Conservation (phyloP, 2,113 vertebrate species). For the Syrrhaptes paradoxus region DNA sequence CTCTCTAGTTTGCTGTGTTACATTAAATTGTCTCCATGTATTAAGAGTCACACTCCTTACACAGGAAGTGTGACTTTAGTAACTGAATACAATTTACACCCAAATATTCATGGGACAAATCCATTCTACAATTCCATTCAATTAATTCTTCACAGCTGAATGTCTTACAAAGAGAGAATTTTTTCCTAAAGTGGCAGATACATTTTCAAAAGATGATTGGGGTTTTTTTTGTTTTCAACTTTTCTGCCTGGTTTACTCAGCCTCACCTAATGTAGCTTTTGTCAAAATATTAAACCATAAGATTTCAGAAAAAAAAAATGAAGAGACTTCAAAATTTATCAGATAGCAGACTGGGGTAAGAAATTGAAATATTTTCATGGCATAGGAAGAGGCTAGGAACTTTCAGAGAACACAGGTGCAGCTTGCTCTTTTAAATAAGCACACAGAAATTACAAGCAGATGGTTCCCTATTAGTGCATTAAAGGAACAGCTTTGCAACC, state of each 20-base stretch:
- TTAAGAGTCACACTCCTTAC: neutral
- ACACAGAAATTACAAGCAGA: neutral
- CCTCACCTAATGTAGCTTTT: neutral
- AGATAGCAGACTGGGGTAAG: neutral
- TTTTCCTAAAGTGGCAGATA: neutral
- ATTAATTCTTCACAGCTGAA: neutral
- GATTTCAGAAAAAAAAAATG: neutral
- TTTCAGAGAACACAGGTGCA: neutral
- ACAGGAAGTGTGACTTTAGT: neutral
- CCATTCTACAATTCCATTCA: neutral
- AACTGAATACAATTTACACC: neutral
- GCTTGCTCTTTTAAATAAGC: neutral
- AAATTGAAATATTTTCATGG: neutral
- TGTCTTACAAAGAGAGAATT: neutral
- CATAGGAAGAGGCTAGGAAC: neutral
- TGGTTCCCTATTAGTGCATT: neutral
- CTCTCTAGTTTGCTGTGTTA: neutral
- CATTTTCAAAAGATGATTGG: neutral
- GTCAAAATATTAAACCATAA: neutral
- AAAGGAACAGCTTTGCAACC: neutral
- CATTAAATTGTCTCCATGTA: neutral
- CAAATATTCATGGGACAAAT: neutral
- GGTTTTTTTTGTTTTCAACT: neutral
- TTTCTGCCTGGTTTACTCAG: neutral
- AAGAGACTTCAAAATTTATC: neutral